Conservation (phyloP, 2,113 vertebrate genomes). For the Myrmophylax atrothorax region DNA sequence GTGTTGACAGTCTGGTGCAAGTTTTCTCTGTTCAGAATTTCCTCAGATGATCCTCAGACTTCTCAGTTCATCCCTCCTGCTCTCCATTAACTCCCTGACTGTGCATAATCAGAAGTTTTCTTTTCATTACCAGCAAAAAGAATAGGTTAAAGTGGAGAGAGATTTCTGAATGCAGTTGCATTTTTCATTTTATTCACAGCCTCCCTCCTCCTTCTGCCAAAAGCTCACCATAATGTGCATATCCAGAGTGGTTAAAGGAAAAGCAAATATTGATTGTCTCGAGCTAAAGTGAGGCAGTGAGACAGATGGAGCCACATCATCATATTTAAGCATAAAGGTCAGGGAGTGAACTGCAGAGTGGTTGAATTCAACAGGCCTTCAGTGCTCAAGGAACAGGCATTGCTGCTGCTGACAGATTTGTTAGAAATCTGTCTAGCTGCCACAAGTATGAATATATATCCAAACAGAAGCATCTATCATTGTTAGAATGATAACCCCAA, state of each 20-base stretch:
- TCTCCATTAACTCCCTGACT: not conserved
- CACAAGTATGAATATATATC: not conserved
- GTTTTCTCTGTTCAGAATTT: not conserved
- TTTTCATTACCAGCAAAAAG: not conserved
- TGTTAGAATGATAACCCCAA: not conserved
- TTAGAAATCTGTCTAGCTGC: slow-evolving; percentile 13
- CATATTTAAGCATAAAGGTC: slow-evolving; percentile 52
- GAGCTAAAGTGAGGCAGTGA: slow-evolving; percentile 14
- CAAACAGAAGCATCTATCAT: slow-evolving; percentile 20
- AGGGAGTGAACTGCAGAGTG: slow-evolving; percentile 16
- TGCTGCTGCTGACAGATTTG: slow-evolving; percentile 15
- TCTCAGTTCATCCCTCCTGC: not conserved
- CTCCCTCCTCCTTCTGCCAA: not conserved
- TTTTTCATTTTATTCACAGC: slow-evolving; percentile 18
- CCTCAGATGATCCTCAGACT: not conserved
- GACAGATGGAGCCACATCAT: slow-evolving; percentile 58
- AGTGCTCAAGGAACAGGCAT: slow-evolving; percentile 8
- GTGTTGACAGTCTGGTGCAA: not conserved
- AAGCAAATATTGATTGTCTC: slow-evolving; percentile 66
- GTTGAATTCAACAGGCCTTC: slow-evolving; percentile 14
- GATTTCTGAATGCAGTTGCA: not conserved
- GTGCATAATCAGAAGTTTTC: not conserved
- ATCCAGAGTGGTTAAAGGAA: slow-evolving; percentile 27
- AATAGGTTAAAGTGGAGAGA: not conserved
- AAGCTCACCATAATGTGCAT: not conserved